Base-by-base conservation (phyloP, 2,797 vertebrate genomes). In the Heteromormyrus szaboi region DNA sequence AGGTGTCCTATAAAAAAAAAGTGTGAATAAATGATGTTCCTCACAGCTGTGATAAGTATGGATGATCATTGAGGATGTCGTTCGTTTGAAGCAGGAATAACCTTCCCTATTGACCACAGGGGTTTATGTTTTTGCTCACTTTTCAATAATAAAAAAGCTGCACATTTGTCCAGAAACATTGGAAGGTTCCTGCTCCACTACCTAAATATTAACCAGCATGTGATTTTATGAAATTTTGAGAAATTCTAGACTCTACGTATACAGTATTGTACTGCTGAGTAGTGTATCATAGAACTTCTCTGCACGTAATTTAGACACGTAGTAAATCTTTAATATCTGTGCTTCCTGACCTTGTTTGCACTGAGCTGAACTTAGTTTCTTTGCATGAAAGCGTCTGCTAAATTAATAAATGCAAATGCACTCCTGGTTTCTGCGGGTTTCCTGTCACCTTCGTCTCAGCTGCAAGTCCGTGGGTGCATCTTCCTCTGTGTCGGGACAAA, bases 401-500 rank as follows among this genome's bases (percentile, higher is more conserved):
- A 85, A 50, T 29, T 25, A 85, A 51, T 29, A 14, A 51, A 85
- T 85, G 81, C 25, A 85, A 85, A 51, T 25, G 48, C 48, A 85
- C 9, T 89, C 90, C 89, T 89, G 50, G 84, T 88, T 90, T 88
- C 46, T 72, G 54, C 37, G 81, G 19, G 84, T 88, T 29, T 22
- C 19, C 81, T 90, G 90, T 91, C 90, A 89, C 11, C 22, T 4
- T 29, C 7, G 37, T 87, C 89, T 89, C 53, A 56, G 76, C 89
- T 90, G 89, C 22, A 56, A 25, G 22, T 62, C 87, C 14, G 79
- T 88, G 17, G 11, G 54, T 85, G 89, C 83, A 62, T 89, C 89
- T 89, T 90, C 53, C 86, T 90, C 89, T 90, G 90, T 90, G 91
- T 92, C 90, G 68, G 87, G 65, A 56, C 88, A 89, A 93, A 91